Evolutionary conservation across 1,140 invertebrate genomes (phyloP).

Genomic region (Glossosoma conforme): DNA sequence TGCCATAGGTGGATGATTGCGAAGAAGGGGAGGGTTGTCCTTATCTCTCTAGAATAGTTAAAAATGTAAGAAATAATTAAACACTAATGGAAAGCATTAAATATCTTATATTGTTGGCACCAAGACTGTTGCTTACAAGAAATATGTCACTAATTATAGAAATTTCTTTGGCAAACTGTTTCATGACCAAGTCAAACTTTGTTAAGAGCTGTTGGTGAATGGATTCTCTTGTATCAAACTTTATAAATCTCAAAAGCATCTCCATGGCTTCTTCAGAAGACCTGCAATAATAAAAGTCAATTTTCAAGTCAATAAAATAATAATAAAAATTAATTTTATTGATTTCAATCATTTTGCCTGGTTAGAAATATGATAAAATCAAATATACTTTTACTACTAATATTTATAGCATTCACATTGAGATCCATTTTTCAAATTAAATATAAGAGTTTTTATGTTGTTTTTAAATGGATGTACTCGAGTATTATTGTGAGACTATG

Average conservation of each 20-base stretch:
- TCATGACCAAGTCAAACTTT: constrained; percentile 81
- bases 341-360: too few species aligned
- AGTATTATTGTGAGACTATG: too few species aligned
- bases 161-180: constrained; percentile 80
- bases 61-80: too few species aligned
- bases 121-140: constrained; percentile 46
- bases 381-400: neutral
- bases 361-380: neutral
- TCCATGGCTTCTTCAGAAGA: constrained; percentile 75
- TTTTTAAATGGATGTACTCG: too few species aligned
- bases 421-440: too few species aligned
- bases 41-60: constrained; percentile 57
- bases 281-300: constrained; percentile 36
- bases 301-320: neutral
- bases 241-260: constrained; percentile 74
- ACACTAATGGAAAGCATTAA: neutral
- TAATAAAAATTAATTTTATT: constrained; percentile 7
- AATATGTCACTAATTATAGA: constrained; percentile 61
- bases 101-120: too few species aligned
- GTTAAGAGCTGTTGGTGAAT: constrained; percentile 67
- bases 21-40: constrained; percentile 66
- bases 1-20: constrained; percentile 69
- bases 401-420: neutral
- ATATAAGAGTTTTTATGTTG: too few species aligned
- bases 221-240: constrained; percentile 66